Conservation (phyloP, 2,113 vertebrate species). For the Ceyx melanurus region DNA sequence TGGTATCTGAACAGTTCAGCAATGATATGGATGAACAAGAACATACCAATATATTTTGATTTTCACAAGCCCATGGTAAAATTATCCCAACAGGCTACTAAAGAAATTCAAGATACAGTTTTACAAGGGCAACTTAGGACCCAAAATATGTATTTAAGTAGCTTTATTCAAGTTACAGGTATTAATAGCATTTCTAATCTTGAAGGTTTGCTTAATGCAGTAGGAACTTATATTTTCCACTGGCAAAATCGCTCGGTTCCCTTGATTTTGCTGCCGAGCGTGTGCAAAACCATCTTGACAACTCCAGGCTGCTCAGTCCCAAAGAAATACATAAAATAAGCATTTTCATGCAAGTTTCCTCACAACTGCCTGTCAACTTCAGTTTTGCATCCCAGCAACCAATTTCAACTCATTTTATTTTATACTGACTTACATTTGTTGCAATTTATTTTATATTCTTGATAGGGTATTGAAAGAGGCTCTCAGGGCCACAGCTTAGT, state of each 20-base stretch:
- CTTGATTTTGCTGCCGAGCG: slow-evolving; percentile 19
- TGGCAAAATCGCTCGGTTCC: neutral
- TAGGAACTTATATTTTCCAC: slow-evolving; percentile 14
- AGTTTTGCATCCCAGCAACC: slow-evolving; percentile 65
- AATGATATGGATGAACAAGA: neutral
- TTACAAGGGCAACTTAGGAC: neutral
- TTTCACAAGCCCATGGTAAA: neutral
- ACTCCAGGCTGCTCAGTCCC: slow-evolving; percentile 51
- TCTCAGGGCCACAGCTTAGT: slow-evolving; percentile 34
- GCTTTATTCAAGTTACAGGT: neutral
- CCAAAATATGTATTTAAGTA: neutral
- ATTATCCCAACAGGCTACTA: neutral
- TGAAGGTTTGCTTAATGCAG: neutral
- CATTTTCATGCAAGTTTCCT: slow-evolving; percentile 57
- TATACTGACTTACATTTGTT: slow-evolving; percentile 53
- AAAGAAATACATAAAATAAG: slow-evolving; percentile 62
- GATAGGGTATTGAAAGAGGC: slow-evolving; percentile 24
- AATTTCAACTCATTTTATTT: slow-evolving; percentile 54
- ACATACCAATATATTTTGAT: neutral
- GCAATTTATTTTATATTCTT: slow-evolving; percentile 43
- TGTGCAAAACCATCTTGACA: slow-evolving; percentile 63
- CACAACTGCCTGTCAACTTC: slow-evolving; percentile 56
- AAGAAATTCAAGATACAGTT: neutral
- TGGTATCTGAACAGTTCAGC: neutral
- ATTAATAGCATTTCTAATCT: slow-evolving; percentile 22